Conservation (phyloP, 2,113 vertebrate species). For the Otus sunia region DNA sequence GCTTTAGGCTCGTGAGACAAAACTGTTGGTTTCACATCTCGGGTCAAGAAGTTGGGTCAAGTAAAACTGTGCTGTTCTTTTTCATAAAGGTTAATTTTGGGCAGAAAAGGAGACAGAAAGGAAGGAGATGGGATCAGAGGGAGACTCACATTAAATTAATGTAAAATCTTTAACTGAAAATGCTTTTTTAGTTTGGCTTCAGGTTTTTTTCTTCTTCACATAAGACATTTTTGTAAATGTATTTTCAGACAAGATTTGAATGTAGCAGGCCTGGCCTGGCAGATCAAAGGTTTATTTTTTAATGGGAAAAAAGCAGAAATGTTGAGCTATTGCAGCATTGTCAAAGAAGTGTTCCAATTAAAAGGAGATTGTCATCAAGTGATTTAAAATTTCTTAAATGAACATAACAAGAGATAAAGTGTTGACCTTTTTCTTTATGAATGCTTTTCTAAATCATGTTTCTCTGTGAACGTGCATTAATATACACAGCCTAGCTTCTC, state of each 20-base stretch:
- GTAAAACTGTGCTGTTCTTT: not conserved
- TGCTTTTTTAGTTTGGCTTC: not conserved
- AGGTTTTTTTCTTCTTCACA: not conserved
- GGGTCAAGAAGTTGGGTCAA: not conserved
- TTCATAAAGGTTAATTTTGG: not conserved
- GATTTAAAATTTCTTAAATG: not conserved
- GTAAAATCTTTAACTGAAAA: not conserved
- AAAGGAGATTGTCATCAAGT: not conserved
- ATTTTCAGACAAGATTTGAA: not conserved
- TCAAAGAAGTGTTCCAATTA: not conserved
- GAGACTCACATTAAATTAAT: not conserved
- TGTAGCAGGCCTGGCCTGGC: not conserved
- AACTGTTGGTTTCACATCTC: not conserved
- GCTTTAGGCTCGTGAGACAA: not conserved
- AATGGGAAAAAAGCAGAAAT: not conserved
- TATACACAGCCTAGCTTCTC: not conserved
- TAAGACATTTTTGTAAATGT: not conserved
- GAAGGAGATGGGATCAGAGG: not conserved
- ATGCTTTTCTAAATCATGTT: not conserved
- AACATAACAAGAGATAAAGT: not conserved
- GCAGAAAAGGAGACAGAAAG: not conserved
- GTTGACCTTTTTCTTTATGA: not conserved
- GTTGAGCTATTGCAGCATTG: not conserved
- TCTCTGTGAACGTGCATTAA: not conserved
- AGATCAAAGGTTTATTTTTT: not conserved